Percentiles rank a stretch among this genome's conserved stretches.
phyloP scores from a whole-genome alignment of 2,797 vertebrate genomes.

The Pantherophis alleghaniensis region DNA sequence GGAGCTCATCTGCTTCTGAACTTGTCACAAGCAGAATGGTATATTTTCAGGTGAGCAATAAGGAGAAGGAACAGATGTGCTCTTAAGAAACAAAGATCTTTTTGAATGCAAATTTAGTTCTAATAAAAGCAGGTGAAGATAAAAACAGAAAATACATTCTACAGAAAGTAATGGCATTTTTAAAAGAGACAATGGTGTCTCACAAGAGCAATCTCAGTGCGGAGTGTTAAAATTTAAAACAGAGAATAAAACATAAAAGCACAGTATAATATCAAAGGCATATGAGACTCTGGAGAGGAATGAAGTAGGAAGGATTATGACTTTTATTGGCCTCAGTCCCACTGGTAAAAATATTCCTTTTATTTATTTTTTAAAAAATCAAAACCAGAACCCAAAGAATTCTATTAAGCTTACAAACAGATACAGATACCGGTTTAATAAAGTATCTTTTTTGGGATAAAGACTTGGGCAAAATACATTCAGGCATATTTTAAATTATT shows the following conservation, averaged over 20 bases:
- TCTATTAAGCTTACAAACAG: slow-evolving; percentile 3
- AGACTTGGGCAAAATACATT: neutral
- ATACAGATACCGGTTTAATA: slow-evolving; percentile 7
- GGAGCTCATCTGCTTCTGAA: slow-evolving; percentile 65
- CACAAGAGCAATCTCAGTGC: slow-evolving; percentile 34
- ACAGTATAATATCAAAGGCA: slow-evolving; percentile 28
- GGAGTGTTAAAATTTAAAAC: slow-evolving; percentile 40
- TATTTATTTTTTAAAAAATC: neutral
- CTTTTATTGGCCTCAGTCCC: slow-evolving; percentile 10
- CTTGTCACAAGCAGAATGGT: slow-evolving; percentile 52
- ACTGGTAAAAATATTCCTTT: neutral
- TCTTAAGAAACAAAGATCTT: slow-evolving; percentile 44
- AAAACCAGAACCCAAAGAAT: slow-evolving; percentile 1
- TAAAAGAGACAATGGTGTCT: neutral
- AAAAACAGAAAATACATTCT: slow-evolving; percentile 43
- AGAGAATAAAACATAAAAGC: slow-evolving; percentile 42
- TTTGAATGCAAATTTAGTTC: slow-evolving; percentile 61
- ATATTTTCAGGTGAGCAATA: slow-evolving; percentile 54
- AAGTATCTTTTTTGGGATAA: slow-evolving; percentile 3
- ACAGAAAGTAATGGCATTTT: slow-evolving; percentile 42
- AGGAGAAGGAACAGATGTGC: slow-evolving; percentile 62
- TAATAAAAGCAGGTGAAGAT: slow-evolving; percentile 50
- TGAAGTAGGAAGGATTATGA: slow-evolving; percentile 13
- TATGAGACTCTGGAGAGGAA: slow-evolving; percentile 20
- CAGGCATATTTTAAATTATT: neutral